Conservation (phyloP, 2,113 vertebrate species). For the Euleptes europaea region DNA sequence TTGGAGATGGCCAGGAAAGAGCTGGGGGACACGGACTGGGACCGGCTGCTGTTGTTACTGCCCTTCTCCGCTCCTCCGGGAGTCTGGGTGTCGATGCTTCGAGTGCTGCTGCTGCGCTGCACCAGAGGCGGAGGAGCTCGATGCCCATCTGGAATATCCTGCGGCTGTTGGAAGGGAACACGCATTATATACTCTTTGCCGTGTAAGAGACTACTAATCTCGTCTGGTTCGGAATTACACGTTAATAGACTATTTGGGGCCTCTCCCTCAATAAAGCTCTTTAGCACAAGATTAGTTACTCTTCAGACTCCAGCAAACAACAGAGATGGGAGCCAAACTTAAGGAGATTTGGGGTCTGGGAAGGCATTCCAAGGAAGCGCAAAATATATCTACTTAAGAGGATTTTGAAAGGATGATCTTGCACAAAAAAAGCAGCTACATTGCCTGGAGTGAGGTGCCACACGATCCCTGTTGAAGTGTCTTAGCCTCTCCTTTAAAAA, state of each 20-base stretch:
- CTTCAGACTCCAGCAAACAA: background rate
- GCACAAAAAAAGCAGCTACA: background rate
- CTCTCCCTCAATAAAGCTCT: background rate
- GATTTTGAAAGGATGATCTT: background rate
- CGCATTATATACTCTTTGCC: background rate
- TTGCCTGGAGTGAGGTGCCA: background rate
- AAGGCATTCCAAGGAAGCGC: background rate
- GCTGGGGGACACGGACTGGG: conserved; percentile 91
- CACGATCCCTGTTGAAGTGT: background rate
- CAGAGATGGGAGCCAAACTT: conserved; percentile 5
- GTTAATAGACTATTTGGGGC: background rate
- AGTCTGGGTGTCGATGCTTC: conserved; percentile 96
- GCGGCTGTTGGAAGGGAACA: conserved; percentile 77
- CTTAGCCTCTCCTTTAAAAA: background rate
- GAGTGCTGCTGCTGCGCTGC: conserved; percentile 94
- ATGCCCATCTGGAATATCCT: conserved; percentile 96
- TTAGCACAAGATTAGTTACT: background rate
- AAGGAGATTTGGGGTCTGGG: conserved; percentile 1
- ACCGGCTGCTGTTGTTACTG: conserved; percentile 93
- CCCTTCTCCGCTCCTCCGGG: conserved; percentile 89
- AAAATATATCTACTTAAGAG: background rate
- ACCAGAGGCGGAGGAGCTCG: conserved; percentile 90
- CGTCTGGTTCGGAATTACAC: conserved; percentile 2
- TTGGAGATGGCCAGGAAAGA: conserved; percentile 93
- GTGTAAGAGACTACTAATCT: background rate